phyloP scores from a whole-genome alignment of 2,888 invertebrate species.

The Omphaloscelis lunosa region DNA sequence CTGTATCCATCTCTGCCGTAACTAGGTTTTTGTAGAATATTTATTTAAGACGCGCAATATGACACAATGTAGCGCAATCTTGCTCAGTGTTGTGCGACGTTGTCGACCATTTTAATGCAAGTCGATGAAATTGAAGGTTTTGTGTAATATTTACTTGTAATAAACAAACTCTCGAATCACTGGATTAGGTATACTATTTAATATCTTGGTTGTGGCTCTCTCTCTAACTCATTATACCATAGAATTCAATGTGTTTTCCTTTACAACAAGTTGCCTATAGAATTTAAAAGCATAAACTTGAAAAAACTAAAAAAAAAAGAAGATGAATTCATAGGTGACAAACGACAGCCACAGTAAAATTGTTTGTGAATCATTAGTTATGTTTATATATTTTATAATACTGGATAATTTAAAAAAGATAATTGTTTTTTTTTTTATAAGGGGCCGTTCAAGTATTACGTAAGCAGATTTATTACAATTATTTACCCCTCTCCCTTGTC shows the following conservation, averaged over 20 bases:
- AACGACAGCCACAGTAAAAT: background rate
- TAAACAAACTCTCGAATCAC: background rate
- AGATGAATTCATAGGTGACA: background rate
- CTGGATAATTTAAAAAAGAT: background rate
- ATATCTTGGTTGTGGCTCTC: background rate
- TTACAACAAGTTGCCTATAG: background rate
- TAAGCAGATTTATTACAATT: no score
- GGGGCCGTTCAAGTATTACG: no score
- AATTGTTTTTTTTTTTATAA: no score
- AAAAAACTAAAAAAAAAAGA: background rate
- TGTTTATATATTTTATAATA: background rate
- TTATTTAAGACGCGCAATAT: conserved; percentile 5
- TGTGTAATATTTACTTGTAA: conserved; percentile 30
- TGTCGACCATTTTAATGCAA: conserved; percentile 3
- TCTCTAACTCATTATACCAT: background rate
- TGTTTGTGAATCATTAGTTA: background rate
- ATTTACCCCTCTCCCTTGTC: no score
- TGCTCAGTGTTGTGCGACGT: conserved; percentile 16
- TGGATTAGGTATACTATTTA: background rate
- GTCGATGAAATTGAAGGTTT: background rate
- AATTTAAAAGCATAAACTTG: background rate
- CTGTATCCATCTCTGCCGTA: no score
- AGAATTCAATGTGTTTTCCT: background rate
- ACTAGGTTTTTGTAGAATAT: conserved; percentile 12
- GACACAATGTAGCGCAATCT: background rate